Base-by-base conservation (phyloP, 2,113 vertebrate genomes). In the Eublepharis macularius region DNA sequence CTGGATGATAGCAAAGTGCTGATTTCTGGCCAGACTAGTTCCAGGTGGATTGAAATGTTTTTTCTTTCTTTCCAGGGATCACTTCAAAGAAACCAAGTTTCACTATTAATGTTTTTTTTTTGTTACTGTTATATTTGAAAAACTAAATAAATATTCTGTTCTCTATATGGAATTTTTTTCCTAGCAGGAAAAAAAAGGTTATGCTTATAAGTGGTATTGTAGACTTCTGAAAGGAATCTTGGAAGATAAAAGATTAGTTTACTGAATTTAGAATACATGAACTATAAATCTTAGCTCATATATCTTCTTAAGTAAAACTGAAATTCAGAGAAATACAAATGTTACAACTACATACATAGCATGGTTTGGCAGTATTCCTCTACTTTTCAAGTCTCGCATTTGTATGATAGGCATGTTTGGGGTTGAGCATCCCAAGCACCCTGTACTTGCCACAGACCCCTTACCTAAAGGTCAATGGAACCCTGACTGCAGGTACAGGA, bases 301-400 rank as follows among this genome's bases (percentile, higher is more conserved):
- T 63, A 77, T 86, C 85, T 87, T 66, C 86, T 34, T 73, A 89
- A 78, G 87, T 39, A 41, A 88, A 66, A 86, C 75, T 76, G 73
- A 77, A 90, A 91, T 36, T 73, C 6, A 66, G 87, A 90, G 74
- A 89, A 85, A 82, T 79, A 76, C 83, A 90, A 90, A 89, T 17
- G 63, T 51, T 91, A 90, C 89, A 87, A 91, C 91, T 82, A 92
- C 83, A 87, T 89, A 78, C 88, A 84, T 89, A 86, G 82, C 84
- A 0, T 66, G 80, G 80, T 78, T 76, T 91, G 82, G 83, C 74
- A 89, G 88, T 86, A 88, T 85, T 41, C 83, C 45, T 87, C 51
- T 66, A 72, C 77, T 88, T 90, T 90, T 89, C 86, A 83, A 80
- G 81, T 87, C 43, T 91, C 82, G 76, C 51, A 76, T 88, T 34